Evolutionary conservation across 2,797 vertebrate genomes (phyloP).

Genomic region (Megaceryle alcyon): DNA sequence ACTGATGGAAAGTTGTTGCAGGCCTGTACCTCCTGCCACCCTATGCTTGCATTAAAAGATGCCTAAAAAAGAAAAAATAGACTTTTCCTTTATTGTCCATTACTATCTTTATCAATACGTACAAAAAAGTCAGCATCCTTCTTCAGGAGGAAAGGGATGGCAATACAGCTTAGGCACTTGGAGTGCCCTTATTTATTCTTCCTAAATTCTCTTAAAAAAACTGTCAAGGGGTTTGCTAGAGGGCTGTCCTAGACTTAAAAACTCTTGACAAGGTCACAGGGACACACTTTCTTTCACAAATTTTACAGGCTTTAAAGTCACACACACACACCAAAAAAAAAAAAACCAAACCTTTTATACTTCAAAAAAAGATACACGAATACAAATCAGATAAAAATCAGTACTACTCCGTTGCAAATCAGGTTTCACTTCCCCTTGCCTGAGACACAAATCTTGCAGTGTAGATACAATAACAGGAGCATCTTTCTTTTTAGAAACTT

Average conservation of each 20-base stretch:
- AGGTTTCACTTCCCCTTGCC: neutral
- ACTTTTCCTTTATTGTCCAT: neutral
- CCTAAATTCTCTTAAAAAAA: neutral
- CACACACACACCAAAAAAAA: rapidly evolving
- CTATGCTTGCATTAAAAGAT: neutral
- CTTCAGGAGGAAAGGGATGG: neutral
- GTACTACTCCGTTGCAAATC: neutral
- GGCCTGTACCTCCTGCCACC: neutral
- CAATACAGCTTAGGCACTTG: neutral
- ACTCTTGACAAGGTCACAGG: neutral
- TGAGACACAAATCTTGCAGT: neutral
- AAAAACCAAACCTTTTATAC: rapidly evolving
- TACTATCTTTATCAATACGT: neutral
- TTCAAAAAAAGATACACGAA: neutral
- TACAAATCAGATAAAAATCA: neutral
- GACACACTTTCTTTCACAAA: neutral
- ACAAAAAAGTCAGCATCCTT: neutral
- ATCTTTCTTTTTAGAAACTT: neutral
- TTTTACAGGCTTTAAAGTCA: neutral
- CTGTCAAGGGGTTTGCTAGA: neutral
- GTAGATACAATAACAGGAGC: neutral
- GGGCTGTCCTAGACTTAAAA: neutral
- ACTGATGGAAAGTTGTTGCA: neutral
- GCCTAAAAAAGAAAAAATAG: neutral
- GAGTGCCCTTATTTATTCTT: neutral